Conservation (phyloP, 2,797 vertebrate genomes). For the Cyclopterus lumpus region DNA sequence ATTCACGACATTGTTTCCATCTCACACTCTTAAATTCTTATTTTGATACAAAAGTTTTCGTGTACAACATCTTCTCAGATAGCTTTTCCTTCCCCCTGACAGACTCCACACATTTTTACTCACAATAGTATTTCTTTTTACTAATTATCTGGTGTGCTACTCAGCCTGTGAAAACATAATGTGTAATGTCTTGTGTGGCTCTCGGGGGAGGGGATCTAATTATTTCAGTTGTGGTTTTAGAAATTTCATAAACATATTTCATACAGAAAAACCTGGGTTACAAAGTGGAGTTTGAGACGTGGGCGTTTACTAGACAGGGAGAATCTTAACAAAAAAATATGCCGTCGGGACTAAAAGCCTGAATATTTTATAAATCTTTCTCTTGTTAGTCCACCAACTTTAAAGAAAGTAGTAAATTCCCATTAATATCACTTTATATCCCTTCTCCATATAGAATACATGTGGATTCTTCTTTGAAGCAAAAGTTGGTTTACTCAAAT, state of each 20-base stretch:
- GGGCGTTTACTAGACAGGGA: not conserved
- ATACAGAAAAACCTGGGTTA: not conserved
- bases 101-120: not conserved
- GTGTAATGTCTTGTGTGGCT: slow-evolving; percentile 2
- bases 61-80: not conserved
- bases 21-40: not conserved
- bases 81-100: not conserved
- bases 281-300: slow-evolving; percentile 12
- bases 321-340: too few species aligned
- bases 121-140: not conserved
- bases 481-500: not conserved
- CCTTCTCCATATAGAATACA: not conserved
- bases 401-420: not conserved
- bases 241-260: not conserved
- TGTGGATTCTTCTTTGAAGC: not conserved
- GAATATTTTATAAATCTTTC: not conserved
- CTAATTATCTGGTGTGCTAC: not conserved
- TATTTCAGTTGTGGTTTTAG: slow-evolving; percentile 9
- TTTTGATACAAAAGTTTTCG: not conserved
- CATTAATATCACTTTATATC: not conserved
- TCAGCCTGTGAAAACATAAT: slow-evolving; percentile 21
- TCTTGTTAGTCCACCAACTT: slow-evolving; percentile 7
- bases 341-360: not conserved
- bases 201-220: not conserved
- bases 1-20: not conserved